A percentile compares a stretch with the other conserved stretches of the same genome.
These are phyloP conservation scores for Heterochromis multidens DNA, from an alignment of 2,113 vertebrate genomes.

Conservation along the genomic window DNA sequence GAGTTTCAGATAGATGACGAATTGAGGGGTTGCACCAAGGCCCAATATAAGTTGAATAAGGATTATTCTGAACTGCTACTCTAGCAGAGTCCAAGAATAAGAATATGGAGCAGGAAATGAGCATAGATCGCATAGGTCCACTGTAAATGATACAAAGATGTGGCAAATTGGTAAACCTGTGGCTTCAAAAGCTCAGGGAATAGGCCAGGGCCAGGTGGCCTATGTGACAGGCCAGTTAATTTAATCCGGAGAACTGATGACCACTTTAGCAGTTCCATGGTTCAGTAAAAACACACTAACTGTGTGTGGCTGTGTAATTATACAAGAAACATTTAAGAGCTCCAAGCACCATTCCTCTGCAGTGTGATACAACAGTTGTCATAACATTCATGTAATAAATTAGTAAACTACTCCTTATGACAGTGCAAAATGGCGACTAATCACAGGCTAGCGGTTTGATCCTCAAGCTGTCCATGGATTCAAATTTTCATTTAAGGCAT, in stretches of 20 bases:
- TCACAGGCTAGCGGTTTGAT: background rate
- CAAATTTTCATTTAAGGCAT: fast-evolving
- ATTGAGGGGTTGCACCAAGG: background rate
- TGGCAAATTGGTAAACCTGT: background rate
- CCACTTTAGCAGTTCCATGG: background rate
- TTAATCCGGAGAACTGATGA: background rate
- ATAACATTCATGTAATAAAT: background rate
- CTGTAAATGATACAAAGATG: background rate
- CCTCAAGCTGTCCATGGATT: background rate
- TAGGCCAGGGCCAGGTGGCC: background rate
- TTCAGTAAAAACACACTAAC: background rate
- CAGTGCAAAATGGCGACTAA: background rate
- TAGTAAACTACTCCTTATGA: background rate
- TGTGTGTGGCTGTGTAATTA: background rate
- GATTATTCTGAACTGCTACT: background rate
- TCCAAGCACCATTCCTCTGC: background rate
- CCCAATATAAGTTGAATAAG: background rate
- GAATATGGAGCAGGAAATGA: background rate
- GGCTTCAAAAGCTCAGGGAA: background rate
- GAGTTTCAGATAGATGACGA: background rate
- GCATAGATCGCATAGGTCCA: too few species aligned
- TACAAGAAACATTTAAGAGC: background rate
- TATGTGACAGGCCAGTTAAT: background rate
- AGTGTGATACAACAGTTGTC: background rate
- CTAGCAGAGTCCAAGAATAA: background rate